Evolutionary conservation across 2,888 invertebrate species (phyloP).

Genomic region (Leucophenga montana): DNA sequence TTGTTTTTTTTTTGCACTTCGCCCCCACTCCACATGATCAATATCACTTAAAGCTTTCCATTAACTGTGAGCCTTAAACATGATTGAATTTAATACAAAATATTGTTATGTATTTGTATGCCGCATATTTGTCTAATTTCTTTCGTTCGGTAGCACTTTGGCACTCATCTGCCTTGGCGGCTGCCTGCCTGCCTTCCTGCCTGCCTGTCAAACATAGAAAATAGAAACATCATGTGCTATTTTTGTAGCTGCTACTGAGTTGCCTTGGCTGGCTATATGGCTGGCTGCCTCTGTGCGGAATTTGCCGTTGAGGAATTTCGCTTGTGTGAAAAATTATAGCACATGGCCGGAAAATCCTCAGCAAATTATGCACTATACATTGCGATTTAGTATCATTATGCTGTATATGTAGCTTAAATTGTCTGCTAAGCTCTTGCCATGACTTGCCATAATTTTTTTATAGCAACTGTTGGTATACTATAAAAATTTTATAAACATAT

Average conservation of each 20-base stretch:
- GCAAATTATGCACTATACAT: not conserved
- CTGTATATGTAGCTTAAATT: not conserved
- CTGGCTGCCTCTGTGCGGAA: slow-evolving; percentile 3
- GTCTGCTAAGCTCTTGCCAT: slow-evolving; percentile 8
- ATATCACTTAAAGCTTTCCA: not conserved
- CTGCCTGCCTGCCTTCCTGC: no score
- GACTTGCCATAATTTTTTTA: slow-evolving; percentile 30
- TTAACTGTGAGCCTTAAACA: not conserved
- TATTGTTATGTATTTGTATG: not conserved
- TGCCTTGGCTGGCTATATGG: slow-evolving; percentile 37
- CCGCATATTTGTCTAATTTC: slow-evolving; percentile 19
- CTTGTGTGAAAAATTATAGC: slow-evolving; percentile 46
- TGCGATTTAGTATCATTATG: not conserved
- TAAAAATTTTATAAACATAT: no score
- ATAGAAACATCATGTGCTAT: slow-evolving; percentile 23
- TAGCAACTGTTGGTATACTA: not conserved
- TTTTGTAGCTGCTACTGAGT: slow-evolving; percentile 42
- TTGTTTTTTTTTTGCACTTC: slow-evolving; percentile 33
- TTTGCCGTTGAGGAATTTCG: slow-evolving; percentile 55
- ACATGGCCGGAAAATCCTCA: slow-evolving; percentile 20
- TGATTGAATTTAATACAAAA: slow-evolving; percentile 23
- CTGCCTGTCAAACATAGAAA: slow-evolving; percentile 17
- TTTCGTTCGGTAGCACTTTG: not conserved
- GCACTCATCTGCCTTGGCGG: no score
- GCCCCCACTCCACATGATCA: no score